phyloP scores from a whole-genome alignment of 2,888 invertebrate species.

The Melipona beecheii region DNA sequence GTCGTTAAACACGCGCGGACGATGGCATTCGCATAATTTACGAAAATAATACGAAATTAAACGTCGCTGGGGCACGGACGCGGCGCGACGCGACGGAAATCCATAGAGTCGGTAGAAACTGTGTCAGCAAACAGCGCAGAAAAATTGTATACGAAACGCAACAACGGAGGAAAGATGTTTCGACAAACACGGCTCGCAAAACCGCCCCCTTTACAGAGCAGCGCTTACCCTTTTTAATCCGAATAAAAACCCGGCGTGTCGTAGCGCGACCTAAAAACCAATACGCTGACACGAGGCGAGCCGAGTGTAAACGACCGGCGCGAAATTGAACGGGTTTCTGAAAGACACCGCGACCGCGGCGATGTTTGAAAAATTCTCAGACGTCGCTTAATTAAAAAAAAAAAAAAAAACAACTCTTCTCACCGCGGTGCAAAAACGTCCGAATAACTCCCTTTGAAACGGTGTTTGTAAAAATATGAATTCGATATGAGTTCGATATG shows the following conservation, averaged over 20 bases:
- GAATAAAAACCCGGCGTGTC: slow-evolving; percentile 30
- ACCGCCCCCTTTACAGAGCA: slow-evolving; percentile 32
- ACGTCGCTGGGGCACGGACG: neutral
- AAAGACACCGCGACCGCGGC: neutral
- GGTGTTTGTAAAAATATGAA: neutral
- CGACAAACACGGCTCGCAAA: slow-evolving; percentile 22
- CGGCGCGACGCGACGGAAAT: neutral
- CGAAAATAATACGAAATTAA: slow-evolving; percentile 4
- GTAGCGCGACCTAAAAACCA: slow-evolving; percentile 39
- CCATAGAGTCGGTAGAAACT: slow-evolving; percentile 26
- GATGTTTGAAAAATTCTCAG: neutral
- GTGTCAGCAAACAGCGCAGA: slow-evolving; percentile 19
- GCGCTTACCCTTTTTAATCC: slow-evolving; percentile 34
- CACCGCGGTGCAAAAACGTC: neutral
- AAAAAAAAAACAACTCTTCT: neutral
- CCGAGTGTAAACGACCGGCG: slow-evolving; percentile 1
- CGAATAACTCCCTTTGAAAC: neutral
- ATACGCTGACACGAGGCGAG: slow-evolving; percentile 10
- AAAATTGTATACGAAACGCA: slow-evolving; percentile 1
- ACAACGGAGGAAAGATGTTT: slow-evolving; percentile 28
- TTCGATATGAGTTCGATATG: neutral
- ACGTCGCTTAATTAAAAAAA: neutral
- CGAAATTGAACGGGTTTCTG: slow-evolving; percentile 4
- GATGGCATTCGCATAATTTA: neutral
- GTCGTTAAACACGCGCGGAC: neutral